Percentiles rank a stretch among this genome's conserved stretches.
These are phyloP conservation scores for Peromyscus aztecus DNA, from an alignment of 2,797 vertebrate genomes.

Conservation along the genomic window DNA sequence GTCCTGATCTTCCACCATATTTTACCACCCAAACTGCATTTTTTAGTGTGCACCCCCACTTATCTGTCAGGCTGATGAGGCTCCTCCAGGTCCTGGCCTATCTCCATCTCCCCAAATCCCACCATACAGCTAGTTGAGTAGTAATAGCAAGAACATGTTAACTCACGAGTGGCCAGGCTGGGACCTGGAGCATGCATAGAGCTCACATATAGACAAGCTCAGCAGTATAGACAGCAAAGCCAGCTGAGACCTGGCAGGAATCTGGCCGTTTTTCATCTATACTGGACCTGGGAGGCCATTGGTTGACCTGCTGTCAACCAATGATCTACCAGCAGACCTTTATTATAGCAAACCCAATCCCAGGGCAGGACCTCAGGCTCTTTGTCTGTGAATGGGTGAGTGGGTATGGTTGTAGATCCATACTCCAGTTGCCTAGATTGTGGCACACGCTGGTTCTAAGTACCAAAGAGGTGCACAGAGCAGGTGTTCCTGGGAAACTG, in stretches of 20 bases:
- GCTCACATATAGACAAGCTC: background rate
- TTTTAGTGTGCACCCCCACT: background rate
- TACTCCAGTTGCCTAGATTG: background rate
- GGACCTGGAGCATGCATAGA: background rate
- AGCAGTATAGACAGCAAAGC: background rate
- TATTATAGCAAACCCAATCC: background rate
- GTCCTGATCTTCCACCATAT: background rate
- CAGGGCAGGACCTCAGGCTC: background rate
- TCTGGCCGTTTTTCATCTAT: background rate
- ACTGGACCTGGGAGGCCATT: background rate
- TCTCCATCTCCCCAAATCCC: background rate
- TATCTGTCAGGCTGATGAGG: background rate
- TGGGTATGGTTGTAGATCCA: background rate
- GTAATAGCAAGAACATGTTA: background rate
- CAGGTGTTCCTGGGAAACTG: background rate
- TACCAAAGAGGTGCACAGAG: background rate
- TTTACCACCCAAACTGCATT: background rate
- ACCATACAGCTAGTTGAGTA: background rate
- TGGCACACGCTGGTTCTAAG: background rate
- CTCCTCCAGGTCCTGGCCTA: background rate
- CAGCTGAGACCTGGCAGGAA: background rate
- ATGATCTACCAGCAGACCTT: background rate
- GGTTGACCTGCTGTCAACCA: fast-evolving
- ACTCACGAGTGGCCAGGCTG: background rate
- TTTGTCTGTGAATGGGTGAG: background rate